phyloP scores from a whole-genome alignment of 2,888 invertebrate genomes.

The Drosophila phalerata region DNA sequence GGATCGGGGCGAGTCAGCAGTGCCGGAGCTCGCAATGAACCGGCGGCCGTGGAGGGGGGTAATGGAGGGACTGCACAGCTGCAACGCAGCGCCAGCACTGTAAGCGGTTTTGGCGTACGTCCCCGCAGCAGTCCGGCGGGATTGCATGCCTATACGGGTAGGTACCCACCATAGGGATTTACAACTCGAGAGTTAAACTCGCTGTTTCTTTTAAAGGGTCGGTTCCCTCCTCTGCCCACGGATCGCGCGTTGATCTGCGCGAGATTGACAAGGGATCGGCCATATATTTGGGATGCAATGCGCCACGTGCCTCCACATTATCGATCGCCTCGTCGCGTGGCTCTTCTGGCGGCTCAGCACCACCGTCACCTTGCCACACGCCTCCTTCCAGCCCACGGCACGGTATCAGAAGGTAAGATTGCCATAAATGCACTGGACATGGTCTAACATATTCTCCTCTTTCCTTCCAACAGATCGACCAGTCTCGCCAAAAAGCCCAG shows the following conservation, averaged over 20 bases:
- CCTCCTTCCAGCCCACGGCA: slow-evolving; percentile 92
- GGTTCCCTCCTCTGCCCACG: slow-evolving; percentile 90
- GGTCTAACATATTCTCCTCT: not conserved
- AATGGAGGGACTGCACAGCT: slow-evolving; percentile 55
- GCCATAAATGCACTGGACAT: not conserved
- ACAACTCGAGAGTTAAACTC: not conserved
- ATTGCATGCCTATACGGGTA: slow-evolving; percentile 91
- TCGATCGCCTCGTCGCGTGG: slow-evolving; percentile 86
- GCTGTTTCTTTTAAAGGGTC: slow-evolving; percentile 86
- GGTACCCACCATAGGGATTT: not conserved
- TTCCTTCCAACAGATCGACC: slow-evolving; percentile 63
- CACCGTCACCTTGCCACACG: slow-evolving; percentile 91
- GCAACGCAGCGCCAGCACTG: slow-evolving; percentile 85
- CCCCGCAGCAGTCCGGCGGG: slow-evolving; percentile 93
- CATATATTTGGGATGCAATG: slow-evolving; percentile 87
- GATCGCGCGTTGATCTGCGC: slow-evolving; percentile 89
- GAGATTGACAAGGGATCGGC: slow-evolving; percentile 88
- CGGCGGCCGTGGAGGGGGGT: slow-evolving; percentile 30
- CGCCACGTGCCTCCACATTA: slow-evolving; percentile 81
- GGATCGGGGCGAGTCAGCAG: slow-evolving; percentile 66
- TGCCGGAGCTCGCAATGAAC: slow-evolving; percentile 65
- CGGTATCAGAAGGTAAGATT: slow-evolving; percentile 86
- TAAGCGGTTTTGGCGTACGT: slow-evolving; percentile 86
- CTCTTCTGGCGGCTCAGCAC: slow-evolving; percentile 89
- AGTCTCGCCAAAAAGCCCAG: slow-evolving; percentile 80